A percentile compares a stretch with the other conserved stretches of the same genome.
Conservation (phyloP, 2,113 vertebrate species). For the Cavia aperea region DNA sequence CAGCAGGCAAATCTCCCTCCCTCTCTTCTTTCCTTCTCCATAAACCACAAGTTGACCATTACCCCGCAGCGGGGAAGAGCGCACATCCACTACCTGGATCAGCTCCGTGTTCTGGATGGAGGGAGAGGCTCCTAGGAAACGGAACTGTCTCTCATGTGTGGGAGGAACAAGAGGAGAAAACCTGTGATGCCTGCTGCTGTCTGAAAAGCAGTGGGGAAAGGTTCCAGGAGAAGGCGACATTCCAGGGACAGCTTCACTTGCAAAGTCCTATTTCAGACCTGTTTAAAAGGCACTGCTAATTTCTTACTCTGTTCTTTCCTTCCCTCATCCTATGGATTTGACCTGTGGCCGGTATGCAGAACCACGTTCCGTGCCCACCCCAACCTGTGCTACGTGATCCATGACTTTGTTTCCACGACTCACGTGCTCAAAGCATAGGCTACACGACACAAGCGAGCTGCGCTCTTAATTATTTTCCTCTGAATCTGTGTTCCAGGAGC, state of each 20-base stretch:
- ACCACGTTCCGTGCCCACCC: slow-evolving; percentile 35
- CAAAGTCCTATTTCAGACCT: not conserved
- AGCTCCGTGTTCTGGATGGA: not conserved
- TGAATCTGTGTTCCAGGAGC: slow-evolving; percentile 49
- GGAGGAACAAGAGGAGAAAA: not conserved
- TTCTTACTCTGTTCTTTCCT: not conserved
- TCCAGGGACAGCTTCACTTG: not conserved
- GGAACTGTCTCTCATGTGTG: not conserved
- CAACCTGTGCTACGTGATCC: slow-evolving; percentile 45
- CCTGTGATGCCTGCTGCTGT: not conserved
- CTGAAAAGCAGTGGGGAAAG: too few relatives aligned
- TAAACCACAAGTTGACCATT: not conserved
- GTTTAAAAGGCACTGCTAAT: not conserved
- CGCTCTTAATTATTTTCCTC: slow-evolving; percentile 16
- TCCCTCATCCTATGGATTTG: not conserved
- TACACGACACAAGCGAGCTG: not conserved
- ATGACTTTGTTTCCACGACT: not conserved
- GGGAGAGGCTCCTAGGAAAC: not conserved
- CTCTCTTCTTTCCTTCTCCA: not conserved
- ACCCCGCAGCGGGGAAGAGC: not conserved
- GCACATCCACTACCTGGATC: not conserved
- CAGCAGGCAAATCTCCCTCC: not conserved
- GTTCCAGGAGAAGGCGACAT: too few relatives aligned
- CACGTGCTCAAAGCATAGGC: not conserved
- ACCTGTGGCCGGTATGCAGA: not conserved